phyloP scores from a whole-genome alignment of 2,113 vertebrate species.

The Protomyctophum bolini region DNA sequence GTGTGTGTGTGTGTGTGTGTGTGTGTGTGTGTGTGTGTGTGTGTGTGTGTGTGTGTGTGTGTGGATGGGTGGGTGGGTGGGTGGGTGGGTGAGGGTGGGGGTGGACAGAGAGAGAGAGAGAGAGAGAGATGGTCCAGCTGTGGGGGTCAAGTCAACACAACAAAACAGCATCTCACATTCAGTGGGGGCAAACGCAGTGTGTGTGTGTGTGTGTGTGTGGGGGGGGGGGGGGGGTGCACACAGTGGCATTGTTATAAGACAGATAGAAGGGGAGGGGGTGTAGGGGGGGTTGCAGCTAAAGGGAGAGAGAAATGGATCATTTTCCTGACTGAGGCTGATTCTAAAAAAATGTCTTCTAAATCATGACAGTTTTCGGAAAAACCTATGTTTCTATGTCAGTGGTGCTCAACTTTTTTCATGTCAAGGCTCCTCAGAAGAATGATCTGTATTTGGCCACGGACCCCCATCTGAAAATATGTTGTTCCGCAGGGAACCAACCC shows the following conservation, averaged over 20 bases:
- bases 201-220: too few species aligned
- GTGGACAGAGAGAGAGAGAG: conserved; percentile 51
- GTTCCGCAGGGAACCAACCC: too few species aligned
- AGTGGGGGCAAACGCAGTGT: conserved; percentile 52
- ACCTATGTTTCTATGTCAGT: too few species aligned
- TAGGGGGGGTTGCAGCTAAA: conserved; percentile 58
- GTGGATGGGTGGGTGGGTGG: conserved; percentile 14
- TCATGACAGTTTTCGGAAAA: too few species aligned
- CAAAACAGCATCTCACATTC: conserved; percentile 82
- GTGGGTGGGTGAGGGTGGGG: conserved; percentile 40
- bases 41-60: conserved; percentile 14
- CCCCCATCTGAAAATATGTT: too few species aligned
- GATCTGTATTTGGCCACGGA: too few species aligned
- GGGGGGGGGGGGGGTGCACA: conserved; percentile 60
- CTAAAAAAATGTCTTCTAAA: too few species aligned
- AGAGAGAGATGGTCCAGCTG: conserved; percentile 84
- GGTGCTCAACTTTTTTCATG: too few species aligned
- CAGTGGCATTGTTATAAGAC: conserved; percentile 73
- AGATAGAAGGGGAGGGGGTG: conserved; percentile 32
- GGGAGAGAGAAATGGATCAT: conserved; percentile 74
- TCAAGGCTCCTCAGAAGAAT: too few species aligned
- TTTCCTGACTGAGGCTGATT: conserved; percentile 34
- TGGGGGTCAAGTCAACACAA: conserved; percentile 81
- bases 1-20: background rate
- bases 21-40: conserved; percentile 1